phyloP scores from a whole-genome alignment of 53 echinoderm and acorn worm genomes.

The Astropecten irregularis region DNA sequence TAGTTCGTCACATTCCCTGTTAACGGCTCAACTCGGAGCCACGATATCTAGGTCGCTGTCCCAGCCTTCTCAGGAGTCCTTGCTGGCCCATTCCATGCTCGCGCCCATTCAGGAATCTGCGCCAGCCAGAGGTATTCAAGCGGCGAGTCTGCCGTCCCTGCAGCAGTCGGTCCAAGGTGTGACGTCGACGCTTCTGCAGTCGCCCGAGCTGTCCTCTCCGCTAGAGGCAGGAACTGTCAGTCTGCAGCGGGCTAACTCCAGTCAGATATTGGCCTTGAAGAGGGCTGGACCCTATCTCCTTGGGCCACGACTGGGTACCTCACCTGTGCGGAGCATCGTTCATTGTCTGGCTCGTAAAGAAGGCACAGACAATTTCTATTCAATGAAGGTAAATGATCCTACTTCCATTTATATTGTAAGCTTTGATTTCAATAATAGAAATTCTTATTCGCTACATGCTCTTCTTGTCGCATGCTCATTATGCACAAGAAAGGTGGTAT shows the following conservation, averaged over 20 bases:
- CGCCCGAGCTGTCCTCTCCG: slow-evolving; percentile 4
- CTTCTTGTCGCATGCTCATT: too few species aligned
- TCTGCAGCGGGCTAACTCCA: not conserved
- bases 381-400: slow-evolving; percentile 78
- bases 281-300: slow-evolving; percentile 91
- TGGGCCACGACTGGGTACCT: slow-evolving; percentile 87
- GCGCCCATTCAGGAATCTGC: not conserved
- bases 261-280: slow-evolving; percentile 49
- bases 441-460: too few species aligned
- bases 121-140: not conserved
- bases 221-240: not conserved
- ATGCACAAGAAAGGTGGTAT: too few species aligned
- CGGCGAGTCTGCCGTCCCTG: not conserved
- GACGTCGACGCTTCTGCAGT: slow-evolving; percentile 11
- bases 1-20: slow-evolving; percentile 35
- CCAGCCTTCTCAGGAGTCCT: slow-evolving; percentile 28
- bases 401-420: too few species aligned
- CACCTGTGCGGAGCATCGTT: slow-evolving; percentile 94
- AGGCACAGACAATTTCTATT: slow-evolving; percentile 91
- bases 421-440: too few species aligned
- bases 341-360: slow-evolving; percentile 93
- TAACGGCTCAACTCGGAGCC: slow-evolving; percentile 49
- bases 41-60: slow-evolving; percentile 34
- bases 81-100: slow-evolving; percentile 14
- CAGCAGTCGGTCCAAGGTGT: slow-evolving; percentile 17